Evolutionary conservation across 2,113 vertebrate genomes (phyloP), one percentile per base, ranked within the genome.

Genomic region (Leptodactylus fuscus): DNA sequence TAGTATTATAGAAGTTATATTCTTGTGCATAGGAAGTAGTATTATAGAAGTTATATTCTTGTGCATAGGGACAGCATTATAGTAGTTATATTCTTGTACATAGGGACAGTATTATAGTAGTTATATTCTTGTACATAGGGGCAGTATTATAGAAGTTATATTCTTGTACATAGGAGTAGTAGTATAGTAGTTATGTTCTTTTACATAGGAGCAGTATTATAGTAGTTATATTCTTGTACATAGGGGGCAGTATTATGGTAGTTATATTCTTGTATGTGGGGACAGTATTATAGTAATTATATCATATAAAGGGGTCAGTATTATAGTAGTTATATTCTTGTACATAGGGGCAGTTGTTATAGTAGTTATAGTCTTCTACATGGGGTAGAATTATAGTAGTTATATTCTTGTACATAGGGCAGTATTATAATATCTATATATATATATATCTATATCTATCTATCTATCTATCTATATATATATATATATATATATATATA

Each of bases 201-300:
- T 18, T 20, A 38, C n/a, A n/a, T n/a, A n/a, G n/a, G n/a, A n/a
- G n/a, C n/a, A n/a, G 29, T 34, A 18, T 67, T 67, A 67, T 34
- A 67, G 62, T 67, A 67, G 62, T 34, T 67, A 34, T 67, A 67
- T 67, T 67, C 29, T 34, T 67, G 5, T 34, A 67, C 3, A 34
- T 67, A 34, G 62, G 62, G 55, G 27, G n/a, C 60, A 65, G 27
- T 65, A 65, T 65, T 65, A 29, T 65, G 34, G 62, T 34, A 34
- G 29, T 67, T 67, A 67, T 67, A 67, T 67, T 67, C 32, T 67
- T 67, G 29, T 36, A 67, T 9, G 20, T 36, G 34, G 62, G 15
- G 6, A 16, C 62, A 36, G 29, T 36, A 20, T 34, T 34, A 34
- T 34, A 67, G 62, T 34, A 67, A 29, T 67, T 67, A 6, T 67